phyloP scores from a whole-genome alignment of 2,113 vertebrate species.

The Oryzias curvinotus region DNA sequence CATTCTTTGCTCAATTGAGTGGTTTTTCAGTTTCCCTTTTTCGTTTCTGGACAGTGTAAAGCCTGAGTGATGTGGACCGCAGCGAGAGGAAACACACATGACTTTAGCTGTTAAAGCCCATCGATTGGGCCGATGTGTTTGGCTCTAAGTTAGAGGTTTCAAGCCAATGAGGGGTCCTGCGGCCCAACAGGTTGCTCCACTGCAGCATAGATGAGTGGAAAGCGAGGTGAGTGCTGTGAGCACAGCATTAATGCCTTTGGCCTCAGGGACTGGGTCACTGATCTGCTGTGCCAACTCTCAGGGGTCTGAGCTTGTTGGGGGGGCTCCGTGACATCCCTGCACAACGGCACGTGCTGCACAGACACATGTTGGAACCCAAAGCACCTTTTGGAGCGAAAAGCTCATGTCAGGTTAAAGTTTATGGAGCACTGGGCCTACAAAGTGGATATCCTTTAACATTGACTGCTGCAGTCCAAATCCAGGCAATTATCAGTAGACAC shows the following conservation, averaged over 20 bases:
- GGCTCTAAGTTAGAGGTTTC: conserved; percentile 2
- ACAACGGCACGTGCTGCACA: conserved; percentile 14
- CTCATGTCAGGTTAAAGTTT: neutral
- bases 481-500: no score
- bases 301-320: conserved; percentile 15
- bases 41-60: neutral
- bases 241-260: conserved; percentile 4
- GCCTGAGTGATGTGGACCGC: neutral
- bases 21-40: conserved; percentile 1
- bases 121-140: neutral
- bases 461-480: no score
- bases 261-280: conserved; percentile 47
- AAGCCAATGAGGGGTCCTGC: conserved; percentile 11
- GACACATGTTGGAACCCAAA: conserved; percentile 13
- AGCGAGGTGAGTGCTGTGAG: conserved; percentile 26
- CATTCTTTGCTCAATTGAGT: neutral
- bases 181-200: neutral
- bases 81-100: neutral
- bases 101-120: conserved; percentile 19
- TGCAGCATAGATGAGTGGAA: conserved; percentile 3
- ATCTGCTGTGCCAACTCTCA: conserved; percentile 16
- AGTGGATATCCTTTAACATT: no score
- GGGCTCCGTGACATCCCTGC: conserved; percentile 3
- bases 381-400: neutral
- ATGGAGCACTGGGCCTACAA: neutral